Base-by-base conservation (phyloP, 2,113 vertebrate genomes). In the Gavia stellata region DNA sequence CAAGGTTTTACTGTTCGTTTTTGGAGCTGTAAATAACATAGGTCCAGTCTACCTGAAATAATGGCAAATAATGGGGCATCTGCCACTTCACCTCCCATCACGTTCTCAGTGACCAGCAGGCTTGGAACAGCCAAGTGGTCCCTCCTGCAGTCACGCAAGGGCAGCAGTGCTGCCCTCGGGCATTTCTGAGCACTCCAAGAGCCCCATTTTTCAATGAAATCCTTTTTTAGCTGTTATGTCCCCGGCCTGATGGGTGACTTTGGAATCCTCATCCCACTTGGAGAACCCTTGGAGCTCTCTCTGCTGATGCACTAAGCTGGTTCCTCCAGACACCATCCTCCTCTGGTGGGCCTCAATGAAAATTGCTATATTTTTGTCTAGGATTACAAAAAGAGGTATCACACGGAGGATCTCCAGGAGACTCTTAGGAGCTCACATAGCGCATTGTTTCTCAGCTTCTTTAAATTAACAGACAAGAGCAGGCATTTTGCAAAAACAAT, bases 41-140 rank as follows among this genome's bases (percentile, higher is more conserved):
- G 80, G 89, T 36, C 80, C 88, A 91, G 40, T 31, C 58, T 86
- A 83, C 88, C 82, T 93, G 96, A 96, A 94, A 92, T 70, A 84
- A 90, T 52, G 67, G 83, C 3, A 26, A 86, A 49, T 26, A 36
- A 72, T 9, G 86, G 72, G 26, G 89, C 85, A 89, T 33, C 62
- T 94, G 92, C 91, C 91, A 36, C 72, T 34, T 24, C 50, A 7
- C 4, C 13, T 18, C 56, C 92, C n/a, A 5, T 47, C 74, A 7
- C 5, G 25, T 11, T 53, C 62, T 31, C 65, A 4, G 71, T 24
- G 83, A 67, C 65, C 91, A 84, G 55, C 21, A 26, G 72, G 71
- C 40, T 17, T 3, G 13, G 17, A 28, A n/a, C 1, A 18, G 53
- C 81, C 82, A 11, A 55, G 47, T 1, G 6, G 23, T 31, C 55